Base-by-base conservation (phyloP, 2,113 vertebrate species). In the Anguilla japonica region DNA sequence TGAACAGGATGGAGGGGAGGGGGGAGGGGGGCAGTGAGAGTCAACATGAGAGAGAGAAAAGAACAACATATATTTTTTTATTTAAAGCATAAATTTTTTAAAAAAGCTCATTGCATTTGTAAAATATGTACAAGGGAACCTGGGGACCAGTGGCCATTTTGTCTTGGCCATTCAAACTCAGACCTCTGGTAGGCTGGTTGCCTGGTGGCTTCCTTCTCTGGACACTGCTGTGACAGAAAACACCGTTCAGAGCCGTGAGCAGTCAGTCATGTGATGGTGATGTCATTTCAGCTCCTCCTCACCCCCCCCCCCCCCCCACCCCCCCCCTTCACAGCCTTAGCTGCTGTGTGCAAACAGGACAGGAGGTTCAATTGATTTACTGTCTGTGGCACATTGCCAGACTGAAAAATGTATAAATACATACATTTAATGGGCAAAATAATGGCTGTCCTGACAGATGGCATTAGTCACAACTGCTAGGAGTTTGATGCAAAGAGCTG, bases 1-100 rank as follows among this genome's bases (percentile, higher is more conserved):
- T 93, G 87, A 83, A 29, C 81, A 79, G 60, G 29, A 83, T 86
- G 88, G 85, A 84, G 87, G 84, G 93, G 93, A 92, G 88, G 91
- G 91, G 91, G 93, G 4, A 8, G 43, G 43, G 43, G 43, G 43
- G 43, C 88, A 87, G 87, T 91, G 11, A 78, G 87, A 87, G 34
- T 34, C 50, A 85, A 87, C 88, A 1, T 34, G 89, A 87, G 56
- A 89, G 43, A 88, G 81, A 90, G 79, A 67, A 88, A 79, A 90
- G 79, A 67, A 67, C 20, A 1, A 56, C 29, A 87, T 67, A 67
- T 67, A 67, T 67, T 22, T 67, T 22, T 67, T 67, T 67, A 22
- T 26, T 67, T 26, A 26, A 67, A 67, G 34, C 34, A 34, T 34
- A 34, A 67, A 26, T 16, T 3, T 60, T 26, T 79, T 53, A 26